These are phyloP conservation scores for Phylloscopus trochilus DNA, from an alignment of 2,113 vertebrate genomes.

Conservation along the genomic window DNA sequence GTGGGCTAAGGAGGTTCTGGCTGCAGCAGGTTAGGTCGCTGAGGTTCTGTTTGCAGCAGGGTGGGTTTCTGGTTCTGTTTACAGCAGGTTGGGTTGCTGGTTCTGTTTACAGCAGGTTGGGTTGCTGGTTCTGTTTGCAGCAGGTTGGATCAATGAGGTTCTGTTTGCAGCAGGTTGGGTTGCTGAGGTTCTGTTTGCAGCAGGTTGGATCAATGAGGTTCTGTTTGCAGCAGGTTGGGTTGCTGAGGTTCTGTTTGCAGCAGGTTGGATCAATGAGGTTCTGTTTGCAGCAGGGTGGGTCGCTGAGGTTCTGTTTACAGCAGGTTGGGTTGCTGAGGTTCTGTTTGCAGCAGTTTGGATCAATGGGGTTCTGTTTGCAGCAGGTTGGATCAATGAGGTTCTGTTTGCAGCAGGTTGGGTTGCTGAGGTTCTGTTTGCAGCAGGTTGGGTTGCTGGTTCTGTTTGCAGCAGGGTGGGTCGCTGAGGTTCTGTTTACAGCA, in stretches of 20 bases:
- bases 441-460: not conserved
- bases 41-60: no score
- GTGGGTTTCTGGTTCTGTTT: no score
- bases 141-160: not conserved
- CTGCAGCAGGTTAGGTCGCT: not conserved
- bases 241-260: not conserved
- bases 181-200: not conserved
- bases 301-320: not conserved
- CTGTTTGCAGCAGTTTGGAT: not conserved
- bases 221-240: not conserved
- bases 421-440: not conserved
- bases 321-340: not conserved
- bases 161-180: not conserved
- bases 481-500: not conserved
- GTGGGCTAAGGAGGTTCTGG: not conserved
- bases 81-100: not conserved
- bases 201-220: not conserved
- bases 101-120: not conserved
- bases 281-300: not conserved
- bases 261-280: not conserved
- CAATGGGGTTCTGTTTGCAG: not conserved
- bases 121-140: no score
- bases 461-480: not conserved
- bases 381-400: not conserved
- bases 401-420: not conserved